Conservation (phyloP, 1,140 invertebrate genomes). For the Drosophila asahinai region DNA sequence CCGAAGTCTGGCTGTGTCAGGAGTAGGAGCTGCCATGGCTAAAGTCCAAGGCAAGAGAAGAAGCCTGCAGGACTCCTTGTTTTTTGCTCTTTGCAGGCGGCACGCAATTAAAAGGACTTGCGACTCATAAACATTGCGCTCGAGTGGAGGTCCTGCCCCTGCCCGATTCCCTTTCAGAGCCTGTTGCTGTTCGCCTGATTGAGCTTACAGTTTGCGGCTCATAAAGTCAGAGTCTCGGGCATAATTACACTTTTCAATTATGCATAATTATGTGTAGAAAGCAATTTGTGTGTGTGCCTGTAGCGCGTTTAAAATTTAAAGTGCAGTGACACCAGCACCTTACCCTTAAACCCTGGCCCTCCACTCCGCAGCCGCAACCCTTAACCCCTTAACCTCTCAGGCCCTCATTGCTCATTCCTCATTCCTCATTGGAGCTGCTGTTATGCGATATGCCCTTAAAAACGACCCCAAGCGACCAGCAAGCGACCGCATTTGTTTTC, state of each 20-base stretch:
- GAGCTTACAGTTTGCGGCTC: constrained; percentile 70
- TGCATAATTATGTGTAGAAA: constrained; percentile 79
- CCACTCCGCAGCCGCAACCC: constrained; percentile 1
- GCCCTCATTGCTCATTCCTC: constrained; percentile 10
- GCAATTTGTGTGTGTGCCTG: constrained; percentile 62
- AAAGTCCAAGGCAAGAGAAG: background rate
- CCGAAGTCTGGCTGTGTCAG: constrained; percentile 13
- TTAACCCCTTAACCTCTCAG: constrained; percentile 13
- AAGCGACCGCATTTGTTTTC: constrained; percentile 63
- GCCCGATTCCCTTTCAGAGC: background rate
- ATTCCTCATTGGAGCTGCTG: constrained; percentile 34
- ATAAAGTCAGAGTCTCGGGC: constrained; percentile 63
- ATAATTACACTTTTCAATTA: constrained; percentile 82
- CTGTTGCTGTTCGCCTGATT: constrained; percentile 65
- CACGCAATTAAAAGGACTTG: constrained; percentile 72
- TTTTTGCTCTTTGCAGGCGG: constrained; percentile 22
- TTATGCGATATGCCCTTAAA: constrained; percentile 69
- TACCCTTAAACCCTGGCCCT: constrained; percentile 7
- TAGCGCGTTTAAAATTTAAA: constrained; percentile 68
- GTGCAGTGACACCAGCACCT: constrained; percentile 55
- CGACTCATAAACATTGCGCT: constrained; percentile 64
- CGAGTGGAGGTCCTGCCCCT: constrained; percentile 15
- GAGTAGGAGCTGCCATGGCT: background rate
- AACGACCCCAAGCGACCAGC: constrained; percentile 45
- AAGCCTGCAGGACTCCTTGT: constrained; percentile 2